Conservation (phyloP, 2,888 invertebrate genomes). For the Anaspis maculata region DNA sequence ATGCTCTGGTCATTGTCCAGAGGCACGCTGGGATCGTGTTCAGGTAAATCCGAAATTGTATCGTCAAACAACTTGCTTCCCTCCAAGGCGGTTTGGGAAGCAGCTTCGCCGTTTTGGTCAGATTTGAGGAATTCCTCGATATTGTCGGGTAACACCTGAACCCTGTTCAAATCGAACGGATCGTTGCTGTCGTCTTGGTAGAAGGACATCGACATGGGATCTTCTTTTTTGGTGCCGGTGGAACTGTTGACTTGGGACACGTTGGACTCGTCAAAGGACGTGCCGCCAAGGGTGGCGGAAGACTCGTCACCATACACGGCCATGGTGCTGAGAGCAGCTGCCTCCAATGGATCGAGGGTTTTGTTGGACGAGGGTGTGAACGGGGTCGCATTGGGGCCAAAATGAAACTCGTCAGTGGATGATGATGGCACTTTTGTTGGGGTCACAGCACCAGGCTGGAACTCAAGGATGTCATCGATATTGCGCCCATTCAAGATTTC, state of each 20-base stretch:
- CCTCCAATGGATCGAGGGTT: conserved; percentile 43
- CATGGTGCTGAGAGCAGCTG: conserved; percentile 45
- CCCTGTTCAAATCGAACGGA: conserved; percentile 52
- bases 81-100: no score
- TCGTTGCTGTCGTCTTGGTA: conserved; percentile 52
- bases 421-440: conserved; percentile 17
- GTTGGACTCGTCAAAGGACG: conserved; percentile 17
- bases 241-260: conserved; percentile 8
- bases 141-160: conserved; percentile 50
- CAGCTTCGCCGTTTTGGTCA: conserved; percentile 12
- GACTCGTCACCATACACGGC: conserved; percentile 48
- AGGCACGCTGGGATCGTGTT: conserved; percentile 24
- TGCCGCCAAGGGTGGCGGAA: conserved; percentile 24
- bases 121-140: conserved; percentile 33
- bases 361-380: conserved; percentile 35
- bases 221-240: conserved; percentile 40
- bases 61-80: no score
- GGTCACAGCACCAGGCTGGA: conserved; percentile 31
- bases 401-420: conserved; percentile 48
- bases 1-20: conserved; percentile 25
- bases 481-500: conserved; percentile 41
- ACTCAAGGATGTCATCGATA: conserved; percentile 38
- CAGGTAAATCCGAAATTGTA: conserved; percentile 30
- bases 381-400: conserved; percentile 53
- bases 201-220: conserved; percentile 59